phyloP scores from a whole-genome alignment of 2,113 vertebrate genomes.

The Platycercus adscitus region DNA sequence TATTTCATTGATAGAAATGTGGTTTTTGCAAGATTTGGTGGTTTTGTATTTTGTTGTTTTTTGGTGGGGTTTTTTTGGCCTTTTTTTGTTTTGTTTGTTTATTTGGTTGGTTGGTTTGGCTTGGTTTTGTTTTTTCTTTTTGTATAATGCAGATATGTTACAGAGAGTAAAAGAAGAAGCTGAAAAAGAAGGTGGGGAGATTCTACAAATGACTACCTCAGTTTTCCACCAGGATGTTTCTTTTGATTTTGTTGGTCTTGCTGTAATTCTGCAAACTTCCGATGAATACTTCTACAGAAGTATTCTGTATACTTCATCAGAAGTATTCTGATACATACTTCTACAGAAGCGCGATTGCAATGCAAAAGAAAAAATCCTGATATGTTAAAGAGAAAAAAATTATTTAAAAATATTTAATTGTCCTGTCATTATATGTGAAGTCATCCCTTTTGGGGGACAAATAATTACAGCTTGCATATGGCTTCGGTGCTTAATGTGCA shows the following conservation, averaged over 20 bases:
- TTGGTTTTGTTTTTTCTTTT: background rate
- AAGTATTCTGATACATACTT: background rate
- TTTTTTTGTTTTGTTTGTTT: background rate
- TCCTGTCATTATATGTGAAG: background rate
- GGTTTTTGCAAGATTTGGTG: background rate
- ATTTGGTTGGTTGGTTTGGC: background rate
- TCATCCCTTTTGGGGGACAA: background rate
- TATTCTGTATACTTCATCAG: no score
- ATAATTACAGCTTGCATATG: background rate
- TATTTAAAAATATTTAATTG: background rate
- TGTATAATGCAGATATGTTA: background rate
- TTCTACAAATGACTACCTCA: background rate
- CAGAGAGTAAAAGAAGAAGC: background rate
- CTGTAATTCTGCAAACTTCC: background rate
- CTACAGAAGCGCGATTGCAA: background rate
- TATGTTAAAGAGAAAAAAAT: background rate
- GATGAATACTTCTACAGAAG: background rate
- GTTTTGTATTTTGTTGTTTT: background rate
- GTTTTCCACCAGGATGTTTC: rapidly evolving
- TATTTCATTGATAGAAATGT: background rate
- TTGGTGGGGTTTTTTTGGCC: background rate
- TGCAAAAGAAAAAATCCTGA: background rate
- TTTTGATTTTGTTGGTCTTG: background rate
- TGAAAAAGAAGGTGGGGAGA: background rate
- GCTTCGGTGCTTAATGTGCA: background rate